These are phyloP conservation scores for Pherbina coryleti DNA, from an alignment of 2,888 invertebrate species.

Conservation along the genomic window DNA sequence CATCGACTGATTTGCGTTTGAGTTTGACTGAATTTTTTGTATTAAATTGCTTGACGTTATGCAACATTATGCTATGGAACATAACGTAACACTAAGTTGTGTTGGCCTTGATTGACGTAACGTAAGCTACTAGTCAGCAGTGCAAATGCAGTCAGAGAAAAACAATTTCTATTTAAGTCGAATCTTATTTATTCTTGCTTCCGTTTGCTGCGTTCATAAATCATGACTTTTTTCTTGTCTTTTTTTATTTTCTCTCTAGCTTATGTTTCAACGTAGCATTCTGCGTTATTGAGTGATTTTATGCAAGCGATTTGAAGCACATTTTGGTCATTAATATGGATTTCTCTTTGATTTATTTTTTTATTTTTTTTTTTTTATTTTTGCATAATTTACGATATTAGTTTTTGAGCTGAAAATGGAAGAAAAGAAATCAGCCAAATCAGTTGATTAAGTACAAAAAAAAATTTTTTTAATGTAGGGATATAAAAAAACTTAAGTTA, in stretches of 20 bases:
- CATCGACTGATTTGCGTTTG: background rate
- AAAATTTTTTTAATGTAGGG: background rate
- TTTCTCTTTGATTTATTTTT: background rate
- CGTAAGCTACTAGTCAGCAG: background rate
- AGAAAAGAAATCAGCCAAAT: background rate
- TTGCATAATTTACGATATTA: slow-evolving; percentile 14
- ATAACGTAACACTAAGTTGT: slow-evolving; percentile 1
- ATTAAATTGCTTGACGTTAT: slow-evolving; percentile 9
- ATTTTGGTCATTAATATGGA: slow-evolving; percentile 26
- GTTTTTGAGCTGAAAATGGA: background rate
- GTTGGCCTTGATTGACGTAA: background rate
- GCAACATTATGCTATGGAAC: slow-evolving; percentile 1
- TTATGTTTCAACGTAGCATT: background rate
- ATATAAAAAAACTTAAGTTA: background rate
- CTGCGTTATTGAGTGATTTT: slow-evolving; percentile 28
- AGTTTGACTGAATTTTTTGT: background rate
- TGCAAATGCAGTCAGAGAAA: slow-evolving; percentile 16
- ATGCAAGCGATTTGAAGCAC: slow-evolving; percentile 20
- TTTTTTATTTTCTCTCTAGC: no score
- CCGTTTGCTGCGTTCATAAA: slow-evolving; percentile 9
- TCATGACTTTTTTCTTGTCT: background rate
- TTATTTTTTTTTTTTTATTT: background rate
- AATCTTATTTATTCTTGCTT: background rate
- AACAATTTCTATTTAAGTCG: slow-evolving; percentile 19
- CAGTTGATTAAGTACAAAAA: background rate